Evolutionary conservation across 2,113 vertebrate genomes (phyloP).

Genomic region (Platysteira castanea): DNA sequence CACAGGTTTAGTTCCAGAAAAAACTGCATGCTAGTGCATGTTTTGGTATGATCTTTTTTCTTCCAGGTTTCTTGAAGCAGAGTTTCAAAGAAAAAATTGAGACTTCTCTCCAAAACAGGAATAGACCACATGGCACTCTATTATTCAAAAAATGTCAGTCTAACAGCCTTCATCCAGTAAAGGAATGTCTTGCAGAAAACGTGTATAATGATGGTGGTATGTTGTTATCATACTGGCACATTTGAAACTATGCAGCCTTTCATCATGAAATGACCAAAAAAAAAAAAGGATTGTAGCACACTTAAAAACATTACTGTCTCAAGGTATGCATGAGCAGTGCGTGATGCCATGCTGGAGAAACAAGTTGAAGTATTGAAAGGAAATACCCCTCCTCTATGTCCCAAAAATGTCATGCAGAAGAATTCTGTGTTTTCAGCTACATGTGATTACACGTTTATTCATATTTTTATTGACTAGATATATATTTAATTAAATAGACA

Average conservation of each 20-base stretch:
- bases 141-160: neutral
- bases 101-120: neutral
- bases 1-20: neutral
- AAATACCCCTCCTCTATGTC: neutral
- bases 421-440: neutral
- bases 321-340: neutral
- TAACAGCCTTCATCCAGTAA: neutral
- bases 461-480: neutral
- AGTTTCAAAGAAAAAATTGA: neutral
- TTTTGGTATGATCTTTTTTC: neutral
- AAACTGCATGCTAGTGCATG: neutral
- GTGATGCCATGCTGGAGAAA: neutral
- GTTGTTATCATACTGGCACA: neutral
- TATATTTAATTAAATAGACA: neutral
- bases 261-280: neutral
- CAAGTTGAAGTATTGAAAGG: neutral
- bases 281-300: neutral
- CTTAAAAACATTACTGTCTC: neutral
- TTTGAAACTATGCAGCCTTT: neutral
- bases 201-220: neutral
- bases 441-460: neutral
- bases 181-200: neutral
- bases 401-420: neutral
- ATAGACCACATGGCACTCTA: neutral
- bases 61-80: neutral